Base-by-base conservation (phyloP, 92 coral and sea anemone genomes). In the Porites evermanni region DNA sequence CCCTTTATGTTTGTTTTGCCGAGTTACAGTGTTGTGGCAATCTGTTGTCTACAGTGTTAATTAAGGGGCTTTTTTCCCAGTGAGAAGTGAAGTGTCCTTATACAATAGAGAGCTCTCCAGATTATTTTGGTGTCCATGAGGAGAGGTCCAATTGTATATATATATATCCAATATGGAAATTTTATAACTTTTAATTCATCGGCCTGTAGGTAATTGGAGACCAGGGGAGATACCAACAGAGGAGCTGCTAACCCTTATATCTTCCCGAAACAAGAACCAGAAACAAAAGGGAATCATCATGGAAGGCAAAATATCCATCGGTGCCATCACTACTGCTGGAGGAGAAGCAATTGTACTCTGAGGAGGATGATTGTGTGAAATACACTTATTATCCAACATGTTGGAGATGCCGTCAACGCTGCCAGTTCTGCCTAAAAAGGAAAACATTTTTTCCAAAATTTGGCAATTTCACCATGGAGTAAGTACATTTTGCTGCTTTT, bases 351-450 rank as follows among this genome's bases (percentile, higher is more conserved):
- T 32, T 14, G 0, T 90, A 14, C 56, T 14, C 23, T 21, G 93
- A 90, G 56, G 87, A 60, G 58, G 83, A 64, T 1, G 90, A 89
- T 18, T 26, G 74, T 0, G 69, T 85, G 67, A 79, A 24, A 19
- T 61, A 66, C 2, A 12, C 3, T 7, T 38, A 24, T 23, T 47
- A n/a, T 38, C 87, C 84, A 21, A 80, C 67, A 52, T 90, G 93
- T 69, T 90, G 88, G 93, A 78, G 90, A 18, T 90, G 93, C 68
- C 82, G 90, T 53, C 75, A 60, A 8, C 93, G 19, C 26, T 90
- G 90, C 79, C 72, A 75, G 21, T 90, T 90, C 60, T 90, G 93
- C 53, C 61, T 53, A 12, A 64, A 76, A 1, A 74, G 84, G 69
- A 77, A 58, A 7, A 68, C 64, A n/a, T 0, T 7, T 47, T 86